Percentiles rank a stretch among this genome's conserved stretches.
Conservation (phyloP, 2,797 vertebrate species). For the Leuciscus waleckii region DNA sequence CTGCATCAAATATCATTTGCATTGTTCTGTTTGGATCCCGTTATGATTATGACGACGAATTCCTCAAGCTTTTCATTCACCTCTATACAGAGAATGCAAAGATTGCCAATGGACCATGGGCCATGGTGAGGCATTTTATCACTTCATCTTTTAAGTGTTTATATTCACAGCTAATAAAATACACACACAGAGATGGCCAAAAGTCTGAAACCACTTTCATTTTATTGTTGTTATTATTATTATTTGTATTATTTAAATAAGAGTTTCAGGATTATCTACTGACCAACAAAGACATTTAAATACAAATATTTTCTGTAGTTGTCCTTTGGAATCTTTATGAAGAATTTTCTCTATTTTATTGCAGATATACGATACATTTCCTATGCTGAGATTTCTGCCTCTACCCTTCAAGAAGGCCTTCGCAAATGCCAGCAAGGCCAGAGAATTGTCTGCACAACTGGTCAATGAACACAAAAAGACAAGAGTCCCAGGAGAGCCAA, state of each 20-base stretch:
- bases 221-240: neutral
- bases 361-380: constrained; percentile 74
- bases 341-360: neutral
- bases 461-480: constrained; percentile 65
- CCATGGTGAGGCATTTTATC: constrained; percentile 69
- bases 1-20: constrained; percentile 76
- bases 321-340: neutral
- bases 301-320: neutral
- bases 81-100: constrained; percentile 70
- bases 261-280: neutral
- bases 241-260: neutral
- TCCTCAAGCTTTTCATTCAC: constrained; percentile 66
- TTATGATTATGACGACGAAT: constrained; percentile 69
- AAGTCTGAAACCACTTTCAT: neutral
- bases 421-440: constrained; percentile 49
- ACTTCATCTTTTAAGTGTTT: neutral
- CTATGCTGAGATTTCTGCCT: constrained; percentile 56
- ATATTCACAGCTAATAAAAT: neutral
- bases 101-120: constrained; percentile 73
- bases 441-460: constrained; percentile 35
- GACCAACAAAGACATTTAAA: neutral
- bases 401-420: constrained; percentile 72
- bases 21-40: constrained; percentile 75
- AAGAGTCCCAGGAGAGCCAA: constrained; percentile 65
- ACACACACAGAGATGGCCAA: neutral